A percentile compares a stretch with the other conserved stretches of the same genome.
Evolutionary conservation across 2,888 invertebrate genomes (phyloP).

Genomic region (Cataglyphis albicans): DNA sequence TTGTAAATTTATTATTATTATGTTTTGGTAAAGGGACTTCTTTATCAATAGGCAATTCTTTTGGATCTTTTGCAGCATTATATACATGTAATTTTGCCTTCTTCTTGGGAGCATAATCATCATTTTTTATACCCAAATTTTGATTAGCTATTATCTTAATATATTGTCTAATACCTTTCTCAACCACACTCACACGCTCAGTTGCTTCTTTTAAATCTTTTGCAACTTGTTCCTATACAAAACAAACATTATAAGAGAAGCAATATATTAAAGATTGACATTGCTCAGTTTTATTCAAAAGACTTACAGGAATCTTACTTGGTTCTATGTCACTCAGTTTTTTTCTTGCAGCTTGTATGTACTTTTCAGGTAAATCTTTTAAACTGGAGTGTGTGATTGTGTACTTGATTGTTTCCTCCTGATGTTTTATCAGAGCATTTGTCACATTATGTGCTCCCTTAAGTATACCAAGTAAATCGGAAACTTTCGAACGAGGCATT

Average conservation of each 20-base stretch:
- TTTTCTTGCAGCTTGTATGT: constrained; percentile 73
- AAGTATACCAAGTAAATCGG: constrained; percentile 90
- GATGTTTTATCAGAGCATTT: constrained; percentile 89
- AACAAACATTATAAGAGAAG: neutral
- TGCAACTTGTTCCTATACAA: constrained; percentile 83
- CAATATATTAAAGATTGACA: constrained; percentile 44
- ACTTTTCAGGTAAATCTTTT: constrained; percentile 85
- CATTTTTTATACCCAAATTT: constrained; percentile 66
- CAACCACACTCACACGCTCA: constrained; percentile 90
- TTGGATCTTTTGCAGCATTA: constrained; percentile 82
- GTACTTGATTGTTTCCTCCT: constrained; percentile 88
- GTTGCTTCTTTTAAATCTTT: constrained; percentile 87
- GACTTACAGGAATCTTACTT: constrained; percentile 85
- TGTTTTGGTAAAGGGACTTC: constrained; percentile 7
- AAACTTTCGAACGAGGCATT: constrained; percentile 82
- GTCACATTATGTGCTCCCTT: constrained; percentile 90
- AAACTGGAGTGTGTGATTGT: constrained; percentile 91
- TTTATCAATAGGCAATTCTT: constrained; percentile 70
- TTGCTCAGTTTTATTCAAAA: constrained; percentile 41
- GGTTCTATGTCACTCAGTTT: constrained; percentile 80
- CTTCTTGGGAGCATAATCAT: constrained; percentile 31
- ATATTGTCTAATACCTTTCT: constrained; percentile 90
- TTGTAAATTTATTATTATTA: neutral
- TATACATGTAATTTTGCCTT: constrained; percentile 75
- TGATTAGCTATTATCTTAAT: constrained; percentile 82